These are phyloP conservation scores for Petromus typicus DNA, from an alignment of 2,113 vertebrate species.

Conservation along the genomic window DNA sequence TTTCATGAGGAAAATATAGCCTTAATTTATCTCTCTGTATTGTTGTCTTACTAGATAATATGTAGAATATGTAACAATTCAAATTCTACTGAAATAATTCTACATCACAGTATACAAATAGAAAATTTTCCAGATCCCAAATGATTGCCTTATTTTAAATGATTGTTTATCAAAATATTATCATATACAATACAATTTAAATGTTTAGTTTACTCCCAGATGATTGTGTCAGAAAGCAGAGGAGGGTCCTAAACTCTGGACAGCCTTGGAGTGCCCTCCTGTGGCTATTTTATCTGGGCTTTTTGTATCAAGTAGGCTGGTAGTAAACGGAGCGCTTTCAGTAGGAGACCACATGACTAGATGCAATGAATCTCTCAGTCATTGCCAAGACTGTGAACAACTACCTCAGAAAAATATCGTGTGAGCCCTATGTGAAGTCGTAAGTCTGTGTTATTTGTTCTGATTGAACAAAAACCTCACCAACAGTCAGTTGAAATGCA, in stretches of 20 bases:
- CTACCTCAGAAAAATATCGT: not conserved
- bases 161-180: not conserved
- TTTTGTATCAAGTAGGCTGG: not conserved
- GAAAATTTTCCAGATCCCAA: not conserved
- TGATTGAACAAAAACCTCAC: not conserved
- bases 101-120: not conserved
- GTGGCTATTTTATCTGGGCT: not conserved
- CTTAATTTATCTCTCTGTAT: not conserved
- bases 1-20: not conserved
- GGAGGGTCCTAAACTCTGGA: not conserved
- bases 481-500: not conserved
- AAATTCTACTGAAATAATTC: constrained; percentile 26
- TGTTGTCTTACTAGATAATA: not conserved
- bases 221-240: not conserved
- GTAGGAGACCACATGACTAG: not conserved
- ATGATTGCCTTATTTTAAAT: not conserved
- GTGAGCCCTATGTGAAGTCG: not conserved
- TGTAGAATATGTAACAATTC: not conserved
- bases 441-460: not conserved
- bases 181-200: not conserved
- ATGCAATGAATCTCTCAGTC: not conserved
- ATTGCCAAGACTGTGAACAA: not conserved
- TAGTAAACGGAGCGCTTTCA: not conserved
- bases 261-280: not conserved
- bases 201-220: not conserved